Evolutionary conservation across 2,113 vertebrate genomes (phyloP).

Genomic region (Ovibos moschatus): DNA sequence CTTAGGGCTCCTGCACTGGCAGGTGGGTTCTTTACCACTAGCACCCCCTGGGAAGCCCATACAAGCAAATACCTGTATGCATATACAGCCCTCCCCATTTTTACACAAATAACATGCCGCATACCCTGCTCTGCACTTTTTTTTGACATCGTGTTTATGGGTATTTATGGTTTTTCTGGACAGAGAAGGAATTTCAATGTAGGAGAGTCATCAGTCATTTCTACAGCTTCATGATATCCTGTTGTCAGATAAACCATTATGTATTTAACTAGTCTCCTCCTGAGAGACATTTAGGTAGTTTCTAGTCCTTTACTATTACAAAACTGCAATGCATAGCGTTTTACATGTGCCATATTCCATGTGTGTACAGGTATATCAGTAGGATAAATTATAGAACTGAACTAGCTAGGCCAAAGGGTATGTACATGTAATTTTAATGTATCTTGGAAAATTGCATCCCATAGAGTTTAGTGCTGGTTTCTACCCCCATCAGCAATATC

Average conservation of each 20-base stretch:
- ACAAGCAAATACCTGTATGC: neutral
- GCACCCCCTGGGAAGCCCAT: neutral
- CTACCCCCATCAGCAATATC: neutral
- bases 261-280: neutral
- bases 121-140: neutral
- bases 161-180: neutral
- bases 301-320: neutral
- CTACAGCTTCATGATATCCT: neutral
- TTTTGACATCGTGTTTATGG: neutral
- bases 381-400: neutral
- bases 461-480: neutral
- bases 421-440: slow-evolving; percentile 13
- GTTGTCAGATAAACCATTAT: neutral
- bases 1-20: neutral
- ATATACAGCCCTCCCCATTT: neutral
- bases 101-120: neutral
- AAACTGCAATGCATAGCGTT: neutral
- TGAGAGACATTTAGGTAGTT: neutral
- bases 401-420: neutral
- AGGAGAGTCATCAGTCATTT: neutral
- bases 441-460: neutral
- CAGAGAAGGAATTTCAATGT: neutral
- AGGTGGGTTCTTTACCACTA: neutral
- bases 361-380: neutral
- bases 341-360: neutral